Percentiles rank a stretch among this genome's conserved stretches.
These are phyloP conservation scores for Achlya flavicornis DNA, from an alignment of 2,888 invertebrate species.

Conservation along the genomic window DNA sequence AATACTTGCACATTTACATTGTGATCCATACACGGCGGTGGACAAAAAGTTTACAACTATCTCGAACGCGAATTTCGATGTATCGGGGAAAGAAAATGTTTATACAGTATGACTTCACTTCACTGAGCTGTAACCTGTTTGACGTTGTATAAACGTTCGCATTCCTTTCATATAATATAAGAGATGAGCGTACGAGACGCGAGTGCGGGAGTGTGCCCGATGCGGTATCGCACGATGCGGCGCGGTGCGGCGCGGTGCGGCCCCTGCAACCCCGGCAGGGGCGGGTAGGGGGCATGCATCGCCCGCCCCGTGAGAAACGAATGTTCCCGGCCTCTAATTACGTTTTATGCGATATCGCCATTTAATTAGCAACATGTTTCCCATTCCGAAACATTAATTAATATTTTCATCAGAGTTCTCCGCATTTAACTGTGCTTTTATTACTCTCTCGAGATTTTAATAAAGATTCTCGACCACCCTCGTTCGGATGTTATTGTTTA, in stretches of 20 bases:
- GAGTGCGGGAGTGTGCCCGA: conserved; percentile 9
- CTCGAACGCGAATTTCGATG: conserved; percentile 59
- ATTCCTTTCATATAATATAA: conserved; percentile 67
- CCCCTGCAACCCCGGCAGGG: conserved; percentile 24
- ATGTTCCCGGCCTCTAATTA: conserved; percentile 81
- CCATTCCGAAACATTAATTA: conserved; percentile 83
- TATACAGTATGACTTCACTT: conserved; percentile 57
- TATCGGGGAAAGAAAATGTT: conserved; percentile 51
- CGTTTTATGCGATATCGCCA: conserved; percentile 82
- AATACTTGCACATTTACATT: conserved; percentile 24
- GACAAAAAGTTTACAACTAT: conserved; percentile 57
- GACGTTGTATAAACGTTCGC: conserved; percentile 45
- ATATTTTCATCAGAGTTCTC: conserved; percentile 82
- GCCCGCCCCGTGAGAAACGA: conserved; percentile 77
- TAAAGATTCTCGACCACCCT: conserved; percentile 82
- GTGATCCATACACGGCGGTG: conserved; percentile 19
- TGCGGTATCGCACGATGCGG: conserved; percentile 43
- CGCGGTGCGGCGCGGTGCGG: conserved; percentile 26
- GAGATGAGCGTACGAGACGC: conserved; percentile 41
- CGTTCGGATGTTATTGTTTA: conserved; percentile 73
- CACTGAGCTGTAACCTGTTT: conserved; percentile 68
- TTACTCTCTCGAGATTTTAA: conserved; percentile 81
- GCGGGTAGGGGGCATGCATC: conserved; percentile 39
- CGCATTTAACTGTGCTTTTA: conserved; percentile 82
- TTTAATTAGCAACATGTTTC: conserved; percentile 83